Base-by-base conservation (phyloP, 2,888 invertebrate species). In the Sarcophaga rosellei region DNA sequence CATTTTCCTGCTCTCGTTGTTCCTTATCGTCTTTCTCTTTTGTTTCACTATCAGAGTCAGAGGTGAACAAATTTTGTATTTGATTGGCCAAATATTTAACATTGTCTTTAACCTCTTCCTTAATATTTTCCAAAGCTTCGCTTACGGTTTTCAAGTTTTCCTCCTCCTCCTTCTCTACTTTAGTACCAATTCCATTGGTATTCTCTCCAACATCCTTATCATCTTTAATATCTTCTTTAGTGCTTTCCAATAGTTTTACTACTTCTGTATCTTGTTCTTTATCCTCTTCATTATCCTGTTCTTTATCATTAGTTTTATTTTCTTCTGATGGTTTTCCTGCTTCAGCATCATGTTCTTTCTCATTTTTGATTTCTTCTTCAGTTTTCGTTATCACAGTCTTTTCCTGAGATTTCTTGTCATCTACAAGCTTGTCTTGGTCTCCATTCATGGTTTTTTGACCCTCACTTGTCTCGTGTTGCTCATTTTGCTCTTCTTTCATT, bases 11-110 rank as follows among this genome's bases (percentile, higher is more conserved):
- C 44, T 78, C 63, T 53, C 81, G 88, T n/a, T 81, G 88, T n/a
- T 86, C 87, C 17, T 87, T 85, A 78, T 90, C 87, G 65, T 68
- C 69, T 11, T 53, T 53, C 20, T 70, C 62, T 66, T 45, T 11
- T 10, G 53, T 68, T 5, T 81, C 35, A 0, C 57, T 57, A 8
- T 76, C 8, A 44, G 66, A 61, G 6, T 65, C 90, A 83, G 80
- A 59, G 0, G 4, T 81, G 21, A 86, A 84, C 61, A 86, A 63
- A 81, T 81, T 84, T 69, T 83, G 83, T 12, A 86, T 75, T 78
- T 84, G 69, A 47, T 81, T 68, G 3, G 84, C 70, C 53, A 86
- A 61, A 10, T 65, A 57, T 78, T 84, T 72, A 1, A 84, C 74
- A 72, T 84, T 84, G 20, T 86, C 86, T 63, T 81, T 86, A 1